phyloP scores from a whole-genome alignment of 2,797 vertebrate genomes.

The Myotis pilosus region DNA sequence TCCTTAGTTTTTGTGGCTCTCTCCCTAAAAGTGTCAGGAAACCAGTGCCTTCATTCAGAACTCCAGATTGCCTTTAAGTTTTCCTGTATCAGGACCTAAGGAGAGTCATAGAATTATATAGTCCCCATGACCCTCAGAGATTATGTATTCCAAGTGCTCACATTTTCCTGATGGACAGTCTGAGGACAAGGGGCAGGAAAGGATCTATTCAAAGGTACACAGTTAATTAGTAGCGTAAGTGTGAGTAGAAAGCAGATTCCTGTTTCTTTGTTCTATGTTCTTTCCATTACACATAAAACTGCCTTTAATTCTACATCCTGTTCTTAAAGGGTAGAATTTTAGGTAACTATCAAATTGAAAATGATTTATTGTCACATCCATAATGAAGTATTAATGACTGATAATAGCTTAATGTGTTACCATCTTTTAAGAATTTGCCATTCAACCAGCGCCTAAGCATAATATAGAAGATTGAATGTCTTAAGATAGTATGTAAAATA shows the following conservation, averaged over 20 bases:
- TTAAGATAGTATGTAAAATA: neutral
- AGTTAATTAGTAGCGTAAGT: neutral
- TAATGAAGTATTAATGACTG: conserved; percentile 38
- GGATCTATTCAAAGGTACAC: neutral
- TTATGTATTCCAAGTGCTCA: neutral
- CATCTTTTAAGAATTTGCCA: conserved; percentile 48
- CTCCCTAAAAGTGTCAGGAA: neutral
- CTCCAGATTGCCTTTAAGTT: neutral
- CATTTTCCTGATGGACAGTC: neutral
- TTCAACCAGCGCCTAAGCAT: neutral
- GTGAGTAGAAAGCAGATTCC: neutral
- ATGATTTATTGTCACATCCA: conserved; percentile 14
- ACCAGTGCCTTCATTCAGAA: neutral
- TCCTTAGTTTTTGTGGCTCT: neutral
- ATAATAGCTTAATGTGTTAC: conserved; percentile 21
- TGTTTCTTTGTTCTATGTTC: neutral
- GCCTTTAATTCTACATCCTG: neutral
- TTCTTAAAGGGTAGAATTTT: conserved; percentile 28
- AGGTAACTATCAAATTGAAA: conserved; percentile 49
- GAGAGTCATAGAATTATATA: neutral
- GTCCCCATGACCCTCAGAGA: neutral
- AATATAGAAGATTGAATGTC: conserved; percentile 41
- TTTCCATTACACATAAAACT: neutral
- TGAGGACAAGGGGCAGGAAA: neutral
- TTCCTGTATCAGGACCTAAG: neutral